phyloP scores from a whole-genome alignment of 2,113 vertebrate genomes.

The Lanius collurio region DNA sequence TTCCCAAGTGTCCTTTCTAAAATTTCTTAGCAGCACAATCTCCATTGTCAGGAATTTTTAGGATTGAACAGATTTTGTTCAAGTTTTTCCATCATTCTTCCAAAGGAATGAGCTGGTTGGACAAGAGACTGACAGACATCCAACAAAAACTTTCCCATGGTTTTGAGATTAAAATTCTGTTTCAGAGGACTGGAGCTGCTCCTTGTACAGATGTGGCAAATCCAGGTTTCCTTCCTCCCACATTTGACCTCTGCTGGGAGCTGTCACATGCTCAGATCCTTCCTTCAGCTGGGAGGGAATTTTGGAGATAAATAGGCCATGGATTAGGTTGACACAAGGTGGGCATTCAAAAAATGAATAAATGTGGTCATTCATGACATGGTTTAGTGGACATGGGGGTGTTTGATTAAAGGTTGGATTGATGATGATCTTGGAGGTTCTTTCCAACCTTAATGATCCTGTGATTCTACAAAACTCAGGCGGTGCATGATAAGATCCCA shows the following conservation, averaged over 20 bases:
- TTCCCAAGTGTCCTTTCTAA: neutral
- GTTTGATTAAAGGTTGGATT: neutral
- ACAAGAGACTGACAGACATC: neutral
- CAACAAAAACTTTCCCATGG: slow-evolving; percentile 19
- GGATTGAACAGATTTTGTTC: neutral
- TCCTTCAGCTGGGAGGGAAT: neutral
- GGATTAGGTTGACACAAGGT: neutral
- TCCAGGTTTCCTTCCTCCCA: neutral
- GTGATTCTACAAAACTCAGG: too few relatives aligned
- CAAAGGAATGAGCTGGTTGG: neutral
- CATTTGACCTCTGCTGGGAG: neutral
- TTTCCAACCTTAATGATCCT: neutral
- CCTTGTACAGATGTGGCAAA: neutral
- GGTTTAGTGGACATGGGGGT: too few relatives aligned
- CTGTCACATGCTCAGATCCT: neutral
- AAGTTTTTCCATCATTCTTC: neutral
- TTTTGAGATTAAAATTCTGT: neutral
- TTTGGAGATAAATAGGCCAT: neutral
- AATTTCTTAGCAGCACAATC: neutral
- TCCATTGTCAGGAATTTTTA: neutral
- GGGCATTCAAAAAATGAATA: neutral
- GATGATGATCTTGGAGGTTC: neutral
- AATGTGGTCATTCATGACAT: neutral
- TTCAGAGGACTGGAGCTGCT: neutral
- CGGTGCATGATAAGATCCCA: too few relatives aligned